Percentiles rank a stretch among this genome's conserved stretches.
These are phyloP conservation scores for Zaprionus camerounensis DNA, from an alignment of 1,140 invertebrate species.

Conservation along the genomic window DNA sequence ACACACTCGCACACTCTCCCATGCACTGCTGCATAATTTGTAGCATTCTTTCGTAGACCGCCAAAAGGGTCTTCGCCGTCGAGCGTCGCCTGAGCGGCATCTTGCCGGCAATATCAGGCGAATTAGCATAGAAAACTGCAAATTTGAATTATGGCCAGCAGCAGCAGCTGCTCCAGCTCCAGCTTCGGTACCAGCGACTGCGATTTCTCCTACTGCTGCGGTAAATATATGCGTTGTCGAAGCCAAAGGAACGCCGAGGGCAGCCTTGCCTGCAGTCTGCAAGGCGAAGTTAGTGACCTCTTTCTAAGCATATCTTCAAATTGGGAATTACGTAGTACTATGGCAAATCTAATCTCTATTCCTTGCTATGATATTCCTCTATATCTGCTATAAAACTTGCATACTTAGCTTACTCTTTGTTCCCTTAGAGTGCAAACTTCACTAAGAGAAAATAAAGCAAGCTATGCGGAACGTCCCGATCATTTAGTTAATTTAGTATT, in stretches of 20 bases:
- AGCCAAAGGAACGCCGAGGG: slow-evolving; percentile 12
- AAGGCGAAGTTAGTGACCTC: neutral
- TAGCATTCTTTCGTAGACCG: slow-evolving; percentile 53
- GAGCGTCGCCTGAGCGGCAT: slow-evolving; percentile 33
- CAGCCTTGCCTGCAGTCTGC: neutral
- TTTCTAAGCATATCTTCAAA: neutral
- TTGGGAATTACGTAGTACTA: no score
- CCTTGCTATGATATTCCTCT: no score
- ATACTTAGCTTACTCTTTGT: no score
- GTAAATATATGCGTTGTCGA: slow-evolving; percentile 31
- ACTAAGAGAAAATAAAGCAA: no score
- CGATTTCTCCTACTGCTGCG: neutral
- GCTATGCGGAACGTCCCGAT: no score
- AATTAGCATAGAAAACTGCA: slow-evolving; percentile 83
- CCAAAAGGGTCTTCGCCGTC: slow-evolving; percentile 23
- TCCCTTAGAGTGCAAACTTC: no score
- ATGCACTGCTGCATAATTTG: slow-evolving; percentile 63
- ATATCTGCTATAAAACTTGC: no score
- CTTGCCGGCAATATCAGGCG: slow-evolving; percentile 64
- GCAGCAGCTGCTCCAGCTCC: slow-evolving; percentile 45
- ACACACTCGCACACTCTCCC: neutral
- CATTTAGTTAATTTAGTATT: no score
- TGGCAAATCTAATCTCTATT: no score
- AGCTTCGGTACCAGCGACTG: slow-evolving; percentile 19
- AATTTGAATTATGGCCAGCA: slow-evolving; percentile 79